Conservation (phyloP, 1,140 invertebrate genomes). For the Drosophila ogumai region DNA sequence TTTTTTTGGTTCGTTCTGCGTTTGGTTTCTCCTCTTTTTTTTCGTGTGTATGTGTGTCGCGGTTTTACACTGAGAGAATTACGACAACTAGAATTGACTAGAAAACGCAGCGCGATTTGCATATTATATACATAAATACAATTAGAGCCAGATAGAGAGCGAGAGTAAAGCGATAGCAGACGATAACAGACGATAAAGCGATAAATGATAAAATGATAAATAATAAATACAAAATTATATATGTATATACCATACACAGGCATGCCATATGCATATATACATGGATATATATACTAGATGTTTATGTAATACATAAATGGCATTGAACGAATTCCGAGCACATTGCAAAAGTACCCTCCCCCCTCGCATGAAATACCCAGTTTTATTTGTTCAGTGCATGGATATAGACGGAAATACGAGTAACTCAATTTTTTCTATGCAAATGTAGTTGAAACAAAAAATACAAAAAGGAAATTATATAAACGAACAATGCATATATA, state of each 20-base stretch:
- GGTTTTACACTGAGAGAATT: slow-evolving; percentile 24
- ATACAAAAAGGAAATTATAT: slow-evolving; percentile 18
- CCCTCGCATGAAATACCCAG: slow-evolving; percentile 16
- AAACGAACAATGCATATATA: slow-evolving; percentile 22
- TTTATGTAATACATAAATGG: slow-evolving; percentile 73
- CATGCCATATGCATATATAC: slow-evolving; percentile 40
- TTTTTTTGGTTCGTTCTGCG: slow-evolving; percentile 8
- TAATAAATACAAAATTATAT: slow-evolving; percentile 5
- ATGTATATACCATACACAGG: slow-evolving; percentile 43
- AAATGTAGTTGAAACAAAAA: slow-evolving; percentile 35
- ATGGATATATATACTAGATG: slow-evolving; percentile 60
- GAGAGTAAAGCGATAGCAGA: slow-evolving; percentile 17
- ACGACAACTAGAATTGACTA: slow-evolving; percentile 48
- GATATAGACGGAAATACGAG: slow-evolving; percentile 24
- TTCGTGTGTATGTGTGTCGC: slow-evolving; percentile 1
- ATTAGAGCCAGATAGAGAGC: slow-evolving; percentile 42
- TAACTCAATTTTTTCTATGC: slow-evolving; percentile 44
- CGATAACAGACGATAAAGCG: neutral
- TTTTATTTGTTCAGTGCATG: slow-evolving; percentile 15
- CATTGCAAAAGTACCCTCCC: slow-evolving; percentile 41
- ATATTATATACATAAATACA: slow-evolving; percentile 47
- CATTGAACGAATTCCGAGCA: slow-evolving; percentile 45
- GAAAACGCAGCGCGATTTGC: slow-evolving; percentile 68
- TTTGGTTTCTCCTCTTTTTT: slow-evolving; percentile 1
- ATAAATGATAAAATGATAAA: slow-evolving; percentile 17